These are phyloP conservation scores for Cyprinodon diabolis DNA, from an alignment of 2,797 vertebrate species.

Conservation along the genomic window DNA sequence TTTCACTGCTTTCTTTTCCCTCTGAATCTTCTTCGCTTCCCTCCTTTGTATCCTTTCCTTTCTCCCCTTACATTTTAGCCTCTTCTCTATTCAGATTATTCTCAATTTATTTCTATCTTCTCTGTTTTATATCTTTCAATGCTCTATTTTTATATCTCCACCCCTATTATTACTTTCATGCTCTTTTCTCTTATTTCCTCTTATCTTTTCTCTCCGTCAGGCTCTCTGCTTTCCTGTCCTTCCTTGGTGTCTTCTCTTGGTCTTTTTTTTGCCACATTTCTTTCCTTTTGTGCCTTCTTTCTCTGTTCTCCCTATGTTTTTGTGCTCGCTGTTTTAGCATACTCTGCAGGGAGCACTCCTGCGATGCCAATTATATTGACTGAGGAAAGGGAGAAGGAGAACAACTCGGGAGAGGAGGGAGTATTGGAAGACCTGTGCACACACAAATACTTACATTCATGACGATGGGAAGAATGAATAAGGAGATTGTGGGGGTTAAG, in stretches of 20 bases:
- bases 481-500: constrained; percentile 35
- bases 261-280: constrained; percentile 44
- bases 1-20: constrained; percentile 9
- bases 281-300: constrained; percentile 48
- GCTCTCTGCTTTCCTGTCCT: constrained; percentile 39
- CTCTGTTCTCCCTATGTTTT: constrained; percentile 61
- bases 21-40: constrained; percentile 1
- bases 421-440: constrained; percentile 51
- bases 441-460: constrained; percentile 58
- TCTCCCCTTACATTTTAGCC: neutral
- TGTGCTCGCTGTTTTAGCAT: constrained; percentile 79
- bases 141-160: constrained; percentile 33
- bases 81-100: constrained; percentile 3
- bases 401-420: constrained; percentile 26
- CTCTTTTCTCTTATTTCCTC: constrained; percentile 31
- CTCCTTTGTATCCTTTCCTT: constrained; percentile 10
- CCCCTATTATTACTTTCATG: constrained; percentile 42
- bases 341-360: constrained; percentile 82
- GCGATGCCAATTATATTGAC: constrained; percentile 84
- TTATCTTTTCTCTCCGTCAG: constrained; percentile 32
- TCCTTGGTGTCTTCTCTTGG: constrained; percentile 31
- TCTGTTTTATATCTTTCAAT: neutral
- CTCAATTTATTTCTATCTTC: neutral
- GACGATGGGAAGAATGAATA: constrained; percentile 48
- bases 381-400: constrained; percentile 69